A percentile compares a stretch with the other conserved stretches of the same genome.
phyloP scores from a whole-genome alignment of 2,888 invertebrate genomes.

The Scrobipalpa atriplicella region DNA sequence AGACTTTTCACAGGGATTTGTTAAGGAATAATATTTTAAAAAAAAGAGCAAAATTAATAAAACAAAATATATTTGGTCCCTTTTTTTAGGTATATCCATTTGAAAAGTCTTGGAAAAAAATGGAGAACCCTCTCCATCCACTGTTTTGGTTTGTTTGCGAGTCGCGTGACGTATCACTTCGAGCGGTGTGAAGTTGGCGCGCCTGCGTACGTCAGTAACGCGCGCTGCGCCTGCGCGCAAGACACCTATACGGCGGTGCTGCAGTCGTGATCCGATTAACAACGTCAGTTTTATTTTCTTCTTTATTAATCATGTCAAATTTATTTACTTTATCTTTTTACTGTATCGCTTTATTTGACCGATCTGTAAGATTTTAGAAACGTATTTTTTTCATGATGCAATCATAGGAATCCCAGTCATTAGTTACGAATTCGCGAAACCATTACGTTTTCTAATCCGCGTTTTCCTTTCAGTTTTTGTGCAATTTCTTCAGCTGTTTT shows the following conservation, averaged over 20 bases:
- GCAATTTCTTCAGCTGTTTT: conserved; percentile 23
- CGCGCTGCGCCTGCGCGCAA: conserved; percentile 81
- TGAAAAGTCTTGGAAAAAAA: not conserved
- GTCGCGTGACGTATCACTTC: conserved; percentile 49
- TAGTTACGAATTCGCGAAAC: conserved; percentile 52
- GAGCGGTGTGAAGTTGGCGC: conserved; percentile 70
- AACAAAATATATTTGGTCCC: too few species aligned
- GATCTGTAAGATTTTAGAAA: not conserved
- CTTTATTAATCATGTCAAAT: conserved; percentile 26
- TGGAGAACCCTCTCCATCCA: conserved; percentile 1
- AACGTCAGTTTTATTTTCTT: conserved; percentile 74
- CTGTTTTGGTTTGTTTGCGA: conserved; percentile 30
- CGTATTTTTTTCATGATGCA: conserved; percentile 31
- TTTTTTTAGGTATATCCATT: not conserved
- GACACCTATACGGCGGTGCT: conserved; percentile 81
- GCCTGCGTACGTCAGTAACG: conserved; percentile 77
- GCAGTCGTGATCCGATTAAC: conserved; percentile 82
- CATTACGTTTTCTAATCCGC: conserved; percentile 39
- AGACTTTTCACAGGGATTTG: too few species aligned
- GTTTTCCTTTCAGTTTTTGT: conserved; percentile 31
- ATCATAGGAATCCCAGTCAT: conserved; percentile 46
- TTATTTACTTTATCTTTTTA: not conserved
- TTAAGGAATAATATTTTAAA: too few species aligned
- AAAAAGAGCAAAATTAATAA: too few species aligned
- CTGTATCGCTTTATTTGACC: conserved; percentile 63